Evolutionary conservation across 2,113 vertebrate genomes (phyloP).

Genomic region (Lucifuga dentata): DNA sequence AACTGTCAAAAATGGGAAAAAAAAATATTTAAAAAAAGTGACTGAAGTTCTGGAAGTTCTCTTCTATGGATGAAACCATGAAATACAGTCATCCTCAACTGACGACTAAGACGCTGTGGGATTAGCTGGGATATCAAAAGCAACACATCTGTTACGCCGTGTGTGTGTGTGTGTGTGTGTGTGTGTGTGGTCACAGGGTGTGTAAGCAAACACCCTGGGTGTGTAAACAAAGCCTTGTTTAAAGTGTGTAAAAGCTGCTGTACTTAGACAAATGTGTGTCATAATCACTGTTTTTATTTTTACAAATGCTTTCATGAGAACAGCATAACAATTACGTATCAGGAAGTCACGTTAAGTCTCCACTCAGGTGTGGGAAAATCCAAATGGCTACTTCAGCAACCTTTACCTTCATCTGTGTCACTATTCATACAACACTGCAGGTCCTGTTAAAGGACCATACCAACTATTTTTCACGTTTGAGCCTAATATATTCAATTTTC

Average conservation of each 20-base stretch:
- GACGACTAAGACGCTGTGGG: too few species aligned
- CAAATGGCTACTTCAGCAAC: conserved; percentile 34
- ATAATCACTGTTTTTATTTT: background rate
- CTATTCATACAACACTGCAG: conserved; percentile 2
- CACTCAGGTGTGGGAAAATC: conserved; percentile 35
- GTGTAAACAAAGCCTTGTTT: conserved; percentile 11
- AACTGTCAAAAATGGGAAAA: too few species aligned
- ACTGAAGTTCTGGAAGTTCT: too few species aligned
- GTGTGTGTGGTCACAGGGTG: conserved; percentile 8
- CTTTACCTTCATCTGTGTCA: conserved; percentile 5
- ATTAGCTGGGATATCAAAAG: conserved; percentile 10
- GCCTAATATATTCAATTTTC: too few species aligned
- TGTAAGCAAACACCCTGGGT: background rate
- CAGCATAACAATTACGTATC: conserved; percentile 12
- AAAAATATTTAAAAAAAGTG: too few species aligned
- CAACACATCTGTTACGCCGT: background rate
- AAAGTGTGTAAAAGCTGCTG: background rate
- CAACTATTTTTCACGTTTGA: too few species aligned
- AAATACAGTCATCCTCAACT: too few species aligned
- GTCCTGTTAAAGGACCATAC: too few species aligned
- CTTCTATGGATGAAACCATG: too few species aligned
- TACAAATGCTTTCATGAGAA: background rate
- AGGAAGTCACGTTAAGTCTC: conserved; percentile 41
- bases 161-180: background rate
- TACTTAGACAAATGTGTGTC: background rate